Evolutionary conservation across 2,797 vertebrate species (phyloP), one percentile per base, ranked within the genome.

Genomic region (Notoglanidium macrostoma): DNA sequence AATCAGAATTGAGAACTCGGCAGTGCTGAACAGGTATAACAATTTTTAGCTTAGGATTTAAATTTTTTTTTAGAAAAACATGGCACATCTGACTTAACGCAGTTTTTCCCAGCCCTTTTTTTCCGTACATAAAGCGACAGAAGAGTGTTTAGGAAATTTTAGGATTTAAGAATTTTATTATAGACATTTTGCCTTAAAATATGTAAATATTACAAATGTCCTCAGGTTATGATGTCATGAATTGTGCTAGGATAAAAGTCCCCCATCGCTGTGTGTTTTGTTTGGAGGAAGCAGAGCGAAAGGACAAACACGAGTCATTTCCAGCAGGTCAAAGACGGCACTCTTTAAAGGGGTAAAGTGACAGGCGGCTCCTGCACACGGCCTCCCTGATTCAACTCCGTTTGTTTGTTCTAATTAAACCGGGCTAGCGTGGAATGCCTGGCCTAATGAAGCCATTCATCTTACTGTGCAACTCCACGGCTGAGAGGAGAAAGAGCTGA

Each of bases 321-420:
- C 83, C 63, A 68, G 81, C 55, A 72, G 65, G 59, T 51, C 61
- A 65, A 49, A 83, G 68, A 23, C 49, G n/a, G 29, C 44, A 32
- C 57, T 26, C 14, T 90, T 82, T 44, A 79, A 77, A 83, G 40
- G 59, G 68, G 72, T 40, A 67, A 74, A 54, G 51, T 85, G 61
- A 90, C 51, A 12, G 35, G 85, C 46, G 81, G 59, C 86, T 89
- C 89, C 89, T 78, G 88, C 85, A 57, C 32, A 40, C 88, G 88
- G 92, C 90, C 91, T 90, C 91, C 85, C 32, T 32, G 54, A 81
- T 65, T 92, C 83, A 84, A 84, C 51, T 91, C 89, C 83, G 92
- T 94, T 94, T 94, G 93, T 95, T 94, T 95, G 91, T 93, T 94
- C 92, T 93, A 94, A 95, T 94, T 94, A 93, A 90, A 74, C 85